Base-by-base conservation (phyloP, 2,113 vertebrate genomes). In the Campylorhamphus procurvoides region DNA sequence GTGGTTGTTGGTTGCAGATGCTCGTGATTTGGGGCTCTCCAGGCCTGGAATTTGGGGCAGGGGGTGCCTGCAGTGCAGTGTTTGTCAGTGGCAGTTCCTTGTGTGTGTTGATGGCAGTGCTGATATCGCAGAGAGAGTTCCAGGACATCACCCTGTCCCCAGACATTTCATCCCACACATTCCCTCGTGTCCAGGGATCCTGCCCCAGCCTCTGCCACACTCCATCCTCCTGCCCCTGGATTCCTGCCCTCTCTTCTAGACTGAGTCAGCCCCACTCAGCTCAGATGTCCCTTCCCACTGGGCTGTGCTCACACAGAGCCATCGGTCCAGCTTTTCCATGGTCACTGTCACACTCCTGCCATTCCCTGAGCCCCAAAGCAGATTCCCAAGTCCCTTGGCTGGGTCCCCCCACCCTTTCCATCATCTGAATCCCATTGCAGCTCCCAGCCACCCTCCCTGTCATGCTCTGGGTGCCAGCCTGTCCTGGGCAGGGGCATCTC, bases 91-190 rank as follows among this genome's bases (percentile, higher is more conserved):
- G 8, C 46, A 3, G 79, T 2, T 29, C 63, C 75, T 46, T 22
- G 8, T 5, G 17, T 16, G 1, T 11, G 39, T 10, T 0, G 4
- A 18, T 33, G 71, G 71, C 69, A 1, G 49, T 13, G 56, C 49
- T 7, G 10, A 33, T 7, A 0, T 14, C 17, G 73, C 4, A 5
- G 46, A 10, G 69, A 0, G 24, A n/a, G 58, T 2, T 15, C 59
- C 17, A 1, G 50, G 60, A 6, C 12, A 7, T 29, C 10, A 0
- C 2, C 0, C 5, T 16, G 39, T 22, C 55, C 69, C 66, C 90
- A 18, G 17, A 17, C 9, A 0, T 4, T 14, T 13, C 60, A 3
- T 28, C 67, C 39, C 46, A 39, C 10, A 0, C 37, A 0, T 18
- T 55, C 46, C 35, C 5, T 22, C 3, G 1, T 8, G 46, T 12